A percentile compares a stretch with the other conserved stretches of the same genome.
These are phyloP conservation scores for Hippocampus barbouri DNA, from an alignment of 2,113 vertebrate genomes.

Conservation along the genomic window DNA sequence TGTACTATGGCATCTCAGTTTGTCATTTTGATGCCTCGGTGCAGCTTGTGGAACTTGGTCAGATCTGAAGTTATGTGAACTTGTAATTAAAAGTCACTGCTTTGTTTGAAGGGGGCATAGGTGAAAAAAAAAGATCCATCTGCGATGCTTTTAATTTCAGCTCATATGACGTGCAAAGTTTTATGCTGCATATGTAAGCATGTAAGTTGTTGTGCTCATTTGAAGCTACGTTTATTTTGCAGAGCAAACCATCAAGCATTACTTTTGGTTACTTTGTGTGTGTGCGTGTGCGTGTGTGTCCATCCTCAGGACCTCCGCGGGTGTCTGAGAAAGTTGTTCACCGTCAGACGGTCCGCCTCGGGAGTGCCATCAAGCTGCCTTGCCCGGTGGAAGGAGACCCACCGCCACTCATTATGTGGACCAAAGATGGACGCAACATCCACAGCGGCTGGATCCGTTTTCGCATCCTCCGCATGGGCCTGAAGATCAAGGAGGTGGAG, in stretches of 20 bases:
- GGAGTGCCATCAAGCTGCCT: conserved; percentile 87
- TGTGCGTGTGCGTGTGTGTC: background rate
- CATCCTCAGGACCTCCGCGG: conserved; percentile 82
- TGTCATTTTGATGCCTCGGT: no score
- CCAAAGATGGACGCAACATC: conserved; percentile 92
- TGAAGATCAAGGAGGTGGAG: conserved; percentile 95
- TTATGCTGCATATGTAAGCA: no score
- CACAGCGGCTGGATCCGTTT: conserved; percentile 95
- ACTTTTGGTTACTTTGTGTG: background rate
- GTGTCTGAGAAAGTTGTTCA: conserved; percentile 87
- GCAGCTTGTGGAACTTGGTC: no score
- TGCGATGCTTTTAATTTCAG: no score
- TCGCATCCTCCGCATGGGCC: conserved; percentile 84
- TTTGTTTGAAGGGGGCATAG: no score
- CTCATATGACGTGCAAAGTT: no score
- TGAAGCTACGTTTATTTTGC: background rate
- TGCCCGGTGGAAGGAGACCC: conserved; percentile 95
- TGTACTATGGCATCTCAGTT: no score
- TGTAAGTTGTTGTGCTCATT: background rate
- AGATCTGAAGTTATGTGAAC: no score
- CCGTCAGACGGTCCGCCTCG: conserved; percentile 83
- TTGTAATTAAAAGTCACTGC: no score
- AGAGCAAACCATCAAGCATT: background rate
- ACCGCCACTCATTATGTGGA: conserved; percentile 95
- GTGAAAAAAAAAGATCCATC: no score